phyloP scores from a whole-genome alignment of 2,888 invertebrate genomes.

The Dicycla oo region DNA sequence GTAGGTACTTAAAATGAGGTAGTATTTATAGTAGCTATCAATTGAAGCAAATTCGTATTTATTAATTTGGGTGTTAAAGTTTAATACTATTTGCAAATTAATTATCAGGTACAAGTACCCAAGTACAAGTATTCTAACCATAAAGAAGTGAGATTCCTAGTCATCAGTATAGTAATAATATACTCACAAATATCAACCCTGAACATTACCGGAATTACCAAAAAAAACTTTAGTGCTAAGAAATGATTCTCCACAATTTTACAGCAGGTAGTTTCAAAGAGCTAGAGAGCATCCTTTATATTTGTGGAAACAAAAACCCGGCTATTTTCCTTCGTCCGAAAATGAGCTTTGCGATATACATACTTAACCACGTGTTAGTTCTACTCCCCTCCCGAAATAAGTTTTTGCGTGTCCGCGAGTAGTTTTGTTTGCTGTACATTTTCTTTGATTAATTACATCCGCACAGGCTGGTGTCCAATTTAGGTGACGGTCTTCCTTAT shows the following conservation, averaged over 20 bases:
- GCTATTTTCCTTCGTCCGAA: slow-evolving; percentile 51
- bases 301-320: slow-evolving; percentile 48
- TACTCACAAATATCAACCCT: not conserved
- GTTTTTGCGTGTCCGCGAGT: slow-evolving; percentile 67
- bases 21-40: not conserved
- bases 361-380: slow-evolving; percentile 64
- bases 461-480: slow-evolving; percentile 59
- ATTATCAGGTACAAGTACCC: not conserved
- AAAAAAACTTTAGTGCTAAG: not conserved
- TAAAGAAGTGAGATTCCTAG: no score
- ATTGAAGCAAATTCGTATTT: not conserved
- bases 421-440: slow-evolving; percentile 67
- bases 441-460: slow-evolving; percentile 69
- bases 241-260: slow-evolving; percentile 19
- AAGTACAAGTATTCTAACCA: not conserved
- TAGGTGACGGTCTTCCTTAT: slow-evolving; percentile 53
- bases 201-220: not conserved
- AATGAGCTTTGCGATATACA: slow-evolving; percentile 56
- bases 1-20: not conserved
- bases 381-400: slow-evolving; percentile 64
- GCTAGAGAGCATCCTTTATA: slow-evolving; percentile 22
- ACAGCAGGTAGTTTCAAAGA: slow-evolving; percentile 26
- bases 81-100: not conserved
- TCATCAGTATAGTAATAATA: no score
- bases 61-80: not conserved